Percentiles rank a stretch among this genome's conserved stretches.
Conservation (phyloP, 2,888 invertebrate species). For the Diaperis boleti region DNA sequence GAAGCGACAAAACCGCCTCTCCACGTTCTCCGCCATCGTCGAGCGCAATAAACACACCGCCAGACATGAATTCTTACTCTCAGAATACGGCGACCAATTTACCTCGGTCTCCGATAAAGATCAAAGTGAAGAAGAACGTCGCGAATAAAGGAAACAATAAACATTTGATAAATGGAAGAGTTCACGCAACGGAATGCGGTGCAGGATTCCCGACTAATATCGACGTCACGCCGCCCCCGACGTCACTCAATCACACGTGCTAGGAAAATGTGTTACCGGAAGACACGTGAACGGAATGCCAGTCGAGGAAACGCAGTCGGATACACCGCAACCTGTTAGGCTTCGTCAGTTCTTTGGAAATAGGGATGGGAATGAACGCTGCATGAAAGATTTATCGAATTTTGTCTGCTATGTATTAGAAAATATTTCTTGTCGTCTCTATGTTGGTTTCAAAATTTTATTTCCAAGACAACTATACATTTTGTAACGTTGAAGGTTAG, state of each 20-base stretch:
- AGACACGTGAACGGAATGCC: constrained; percentile 36
- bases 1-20: constrained; percentile 1
- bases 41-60: constrained; percentile 31
- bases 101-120: constrained; percentile 35
- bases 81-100: constrained; percentile 34
- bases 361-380: too few relatives aligned
- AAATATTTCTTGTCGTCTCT: too few relatives aligned
- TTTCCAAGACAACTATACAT: too few relatives aligned
- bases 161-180: constrained; percentile 49
- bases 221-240: constrained; percentile 31
- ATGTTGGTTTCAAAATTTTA: too few relatives aligned
- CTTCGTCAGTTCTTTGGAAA: constrained; percentile 26
- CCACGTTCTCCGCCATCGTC: constrained; percentile 3
- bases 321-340: constrained; percentile 31
- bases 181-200: constrained; percentile 43
- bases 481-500: too few relatives aligned
- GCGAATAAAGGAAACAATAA: constrained; percentile 48
- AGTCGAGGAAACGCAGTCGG: constrained; percentile 25
- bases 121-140: constrained; percentile 38
- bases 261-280: constrained; percentile 38
- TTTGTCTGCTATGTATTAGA: too few relatives aligned
- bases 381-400: too few relatives aligned
- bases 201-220: constrained; percentile 32
- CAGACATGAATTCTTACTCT: constrained; percentile 37
- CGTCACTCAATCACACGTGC: constrained; percentile 41